Base-by-base conservation (phyloP, 2,888 invertebrate species). In the Ceramica pisi region DNA sequence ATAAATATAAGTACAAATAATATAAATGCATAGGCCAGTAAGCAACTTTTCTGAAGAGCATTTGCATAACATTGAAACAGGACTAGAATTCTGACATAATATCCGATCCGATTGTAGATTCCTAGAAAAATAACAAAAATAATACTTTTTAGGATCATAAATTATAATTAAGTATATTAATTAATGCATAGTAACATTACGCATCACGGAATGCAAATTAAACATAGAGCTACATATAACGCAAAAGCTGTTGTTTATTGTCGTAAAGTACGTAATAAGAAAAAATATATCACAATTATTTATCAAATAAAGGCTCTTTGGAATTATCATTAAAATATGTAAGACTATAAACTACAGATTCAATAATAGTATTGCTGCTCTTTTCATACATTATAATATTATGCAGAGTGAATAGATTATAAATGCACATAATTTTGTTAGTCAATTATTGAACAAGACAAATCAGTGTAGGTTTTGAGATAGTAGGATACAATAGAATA, bases 241-340 rank as follows among this genome's bases (percentile, higher is more conserved):
- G 71, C 78, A 83, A 82, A 75, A 71, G 59, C 59, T 81, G 71
- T 71, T 67, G 64, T 71, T 82, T 83, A 84, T 85, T 83, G 78
- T 81, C 83, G 78, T 79, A 75, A 85, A 85, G 84, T 72, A 76
- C 67, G 82, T 76, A 67, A 71, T 80, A 80, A 82, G 65, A 80
- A 83, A 87, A 84, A 88, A 90, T 90, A 91, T 92, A 92, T 92
- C 91, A 92, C 92, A 92, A 87, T 89, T 83, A 70, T 80, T 86
- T 77, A 77, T 84, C 67, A 88, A 88, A 87, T 86, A 89, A 90
- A 88, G 83, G 81, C 87, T 91, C 91, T 92, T 91, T 91, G 91
- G 90, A 91, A 88, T 88, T 82, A 76, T 80, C 57, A 78, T 74
- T 72, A 73, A 63, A 56, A 70, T 63, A 73, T 68, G 64, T 62